Conservation (phyloP, 2,888 invertebrate genomes). For the Lapara coniferarum region DNA sequence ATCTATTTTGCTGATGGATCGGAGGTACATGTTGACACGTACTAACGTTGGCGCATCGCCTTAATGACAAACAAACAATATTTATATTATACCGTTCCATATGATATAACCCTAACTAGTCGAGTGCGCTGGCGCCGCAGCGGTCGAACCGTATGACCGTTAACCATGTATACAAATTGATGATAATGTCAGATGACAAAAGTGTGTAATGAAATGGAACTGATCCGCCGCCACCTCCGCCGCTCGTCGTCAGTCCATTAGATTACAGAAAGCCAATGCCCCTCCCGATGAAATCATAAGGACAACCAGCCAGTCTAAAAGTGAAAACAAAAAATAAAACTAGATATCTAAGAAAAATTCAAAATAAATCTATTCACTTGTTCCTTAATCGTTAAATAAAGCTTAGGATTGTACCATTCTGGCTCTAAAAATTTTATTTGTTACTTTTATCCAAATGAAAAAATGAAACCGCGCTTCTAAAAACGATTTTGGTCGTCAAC, state of each 20-base stretch:
- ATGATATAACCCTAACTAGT: constrained; percentile 35
- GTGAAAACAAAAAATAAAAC: constrained; percentile 48
- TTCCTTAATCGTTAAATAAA: constrained; percentile 42
- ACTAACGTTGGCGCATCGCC: constrained; percentile 94
- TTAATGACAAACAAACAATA: constrained; percentile 77
- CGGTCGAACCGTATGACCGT: background rate
- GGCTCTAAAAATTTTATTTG: constrained; percentile 36
- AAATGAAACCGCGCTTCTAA: constrained; percentile 57
- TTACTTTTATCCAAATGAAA: constrained; percentile 19
- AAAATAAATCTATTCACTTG: constrained; percentile 38
- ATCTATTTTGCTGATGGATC: constrained; percentile 99
- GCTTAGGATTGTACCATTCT: constrained; percentile 42
- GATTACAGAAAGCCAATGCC: constrained; percentile 53
- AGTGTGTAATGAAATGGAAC: constrained; percentile 54
- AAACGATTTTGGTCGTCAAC: constrained; percentile 83
- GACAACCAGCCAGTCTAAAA: constrained; percentile 66
- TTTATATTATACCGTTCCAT: constrained; percentile 48
- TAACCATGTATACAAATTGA: constrained; percentile 41
- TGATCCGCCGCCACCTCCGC: constrained; percentile 28
- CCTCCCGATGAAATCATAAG: constrained; percentile 57
- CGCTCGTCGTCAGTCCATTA: constrained; percentile 45
- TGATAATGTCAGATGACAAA: constrained; percentile 68
- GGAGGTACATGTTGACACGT: constrained; percentile 96
- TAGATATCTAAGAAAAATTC: constrained; percentile 33
- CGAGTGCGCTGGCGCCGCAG: background rate